Evolutionary conservation across 2,113 vertebrate genomes (phyloP), one percentile per base, ranked within the genome.

Genomic region (Nyctereutes procyonoides): DNA sequence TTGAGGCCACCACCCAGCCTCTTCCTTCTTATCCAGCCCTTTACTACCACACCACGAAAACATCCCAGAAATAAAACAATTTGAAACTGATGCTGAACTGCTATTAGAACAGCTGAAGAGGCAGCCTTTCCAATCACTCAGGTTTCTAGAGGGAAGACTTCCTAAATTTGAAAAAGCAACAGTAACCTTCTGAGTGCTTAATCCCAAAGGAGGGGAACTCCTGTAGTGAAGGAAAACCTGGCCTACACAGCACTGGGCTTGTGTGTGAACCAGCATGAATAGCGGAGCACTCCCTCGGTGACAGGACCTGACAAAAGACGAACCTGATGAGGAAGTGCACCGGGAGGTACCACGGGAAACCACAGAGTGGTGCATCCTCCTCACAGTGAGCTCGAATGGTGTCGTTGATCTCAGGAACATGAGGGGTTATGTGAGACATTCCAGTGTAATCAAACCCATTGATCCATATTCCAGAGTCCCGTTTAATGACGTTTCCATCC

Each of bases 391-490:
- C 99, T 95, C 99, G 98, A 88, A 99, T 98, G 28, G 98, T 99
- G 48, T 99, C 99, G 84, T 99, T 99, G 98, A 99, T 99, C 98
- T 99, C 99, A 0, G 99, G 99, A 76, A 99, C 82, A 86, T 99
- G 97, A 15, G 99, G 99, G 3, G 99, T 99, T 98, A 99, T 20
- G 94, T 99, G 99, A 96, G 99, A 99, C 92, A 99, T 99, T 84
- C 99, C 99, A 2, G 99, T 99, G 97, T 99, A 99, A 98, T 99
- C 99, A 93, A 99, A 99, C 79, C 99, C 99, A 99, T 99, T 99
- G 96, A 99, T 99, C 99, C 99, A 99, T 91, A 99, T 98, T 56
- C 99, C 99, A 9, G 99, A 99, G 98, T 99, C 99, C 60, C 69
- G 98, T 97, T 99, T 99, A 98, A 99, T 98, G 97, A 99, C 95